These are phyloP conservation scores for Acropora tenuis DNA, from an alignment of 64 coral and sea anemone genomes.

Conservation along the genomic window DNA sequence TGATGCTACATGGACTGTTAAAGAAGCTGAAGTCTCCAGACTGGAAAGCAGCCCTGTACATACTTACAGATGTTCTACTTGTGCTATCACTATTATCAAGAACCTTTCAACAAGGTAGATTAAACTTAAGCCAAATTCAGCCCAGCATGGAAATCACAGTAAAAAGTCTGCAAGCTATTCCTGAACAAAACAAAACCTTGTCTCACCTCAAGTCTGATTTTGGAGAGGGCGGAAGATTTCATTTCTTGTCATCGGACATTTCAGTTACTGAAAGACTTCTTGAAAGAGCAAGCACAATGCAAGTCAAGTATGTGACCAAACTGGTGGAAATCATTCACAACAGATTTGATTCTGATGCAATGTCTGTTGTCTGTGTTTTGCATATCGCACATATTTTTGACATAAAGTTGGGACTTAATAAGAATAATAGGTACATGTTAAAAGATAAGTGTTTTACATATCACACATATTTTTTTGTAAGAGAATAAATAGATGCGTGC, in stretches of 20 bases:
- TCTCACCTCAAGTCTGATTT: conserved; percentile 16
- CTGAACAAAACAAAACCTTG: conserved; percentile 20
- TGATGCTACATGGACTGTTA: conserved; percentile 9
- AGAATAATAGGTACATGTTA: no score
- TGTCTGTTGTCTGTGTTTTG: conserved; percentile 14
- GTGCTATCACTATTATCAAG: conserved; percentile 23
- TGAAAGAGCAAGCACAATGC: conserved; percentile 23
- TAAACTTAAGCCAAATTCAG: conserved; percentile 18
- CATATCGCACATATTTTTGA: no score
- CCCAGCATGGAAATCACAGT: conserved; percentile 12
- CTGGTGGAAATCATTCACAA: conserved; percentile 53
- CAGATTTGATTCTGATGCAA: conserved; percentile 38
- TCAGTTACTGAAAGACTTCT: conserved; percentile 24
- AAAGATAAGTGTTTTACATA: no score
- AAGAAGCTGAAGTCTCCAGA: conserved; percentile 14
- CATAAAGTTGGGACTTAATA: no score
- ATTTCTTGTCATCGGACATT: conserved; percentile 13
- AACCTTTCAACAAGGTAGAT: conserved; percentile 8
- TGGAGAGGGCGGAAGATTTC: conserved; percentile 9
- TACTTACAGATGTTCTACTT: conserved; percentile 17
- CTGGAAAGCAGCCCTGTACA: conserved; percentile 15
- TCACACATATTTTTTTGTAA: no score
- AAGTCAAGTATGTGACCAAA: conserved; percentile 47
- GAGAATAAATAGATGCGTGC: no score
- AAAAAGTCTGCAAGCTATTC: neutral